Base-by-base conservation (phyloP, 2,113 vertebrate genomes). In the Brevimyrus niger region DNA sequence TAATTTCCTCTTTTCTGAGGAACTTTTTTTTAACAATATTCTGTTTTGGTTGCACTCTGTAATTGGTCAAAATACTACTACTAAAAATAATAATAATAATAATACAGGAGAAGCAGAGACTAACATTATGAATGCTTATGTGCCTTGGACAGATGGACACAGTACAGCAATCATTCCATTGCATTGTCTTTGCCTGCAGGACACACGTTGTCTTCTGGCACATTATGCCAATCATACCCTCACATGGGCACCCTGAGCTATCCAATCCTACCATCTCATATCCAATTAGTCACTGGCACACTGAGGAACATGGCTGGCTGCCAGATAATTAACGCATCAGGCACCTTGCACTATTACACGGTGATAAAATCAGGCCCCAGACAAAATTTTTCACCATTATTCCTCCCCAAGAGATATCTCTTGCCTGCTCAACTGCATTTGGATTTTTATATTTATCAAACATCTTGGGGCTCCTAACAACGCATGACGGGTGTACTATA, bases 391-490 rank as follows among this genome's bases (percentile, higher is more conserved):
- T 83, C 0, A 55, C 91, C 31, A 35, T 76, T 76, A 38, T 38
- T 88, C 85, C 92, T 94, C 91, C 91, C 88, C 91, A 92, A 89
- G 89, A 88, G 90, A 92, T 92, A 93, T 91, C 91, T 92, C 90
- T 86, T 92, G 89, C 91, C 91, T 91, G 31, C 47, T 27, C 76
- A 93, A 91, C 85, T 27, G 13, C 55, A 27, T 89, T 88, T 38
- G 6, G n/a, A 91, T 88, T 89, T 88, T 92, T 88, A 76, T 88
- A 94, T 94, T 94, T 93, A 94, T 93, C 61, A 91, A 92, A 91
- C 89, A 89, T 92, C 92, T 47, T 93, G 87, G 91, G 92, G 92
- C 93, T 93, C 91, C 91, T 91, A 90, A 91, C 89, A 90, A 93
- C 92, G 90, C 88, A 90, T 90, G 89, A 89, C 88, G 90, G 83